phyloP scores from a whole-genome alignment of 2,888 invertebrate species.

The Polylopha cassiicola region DNA sequence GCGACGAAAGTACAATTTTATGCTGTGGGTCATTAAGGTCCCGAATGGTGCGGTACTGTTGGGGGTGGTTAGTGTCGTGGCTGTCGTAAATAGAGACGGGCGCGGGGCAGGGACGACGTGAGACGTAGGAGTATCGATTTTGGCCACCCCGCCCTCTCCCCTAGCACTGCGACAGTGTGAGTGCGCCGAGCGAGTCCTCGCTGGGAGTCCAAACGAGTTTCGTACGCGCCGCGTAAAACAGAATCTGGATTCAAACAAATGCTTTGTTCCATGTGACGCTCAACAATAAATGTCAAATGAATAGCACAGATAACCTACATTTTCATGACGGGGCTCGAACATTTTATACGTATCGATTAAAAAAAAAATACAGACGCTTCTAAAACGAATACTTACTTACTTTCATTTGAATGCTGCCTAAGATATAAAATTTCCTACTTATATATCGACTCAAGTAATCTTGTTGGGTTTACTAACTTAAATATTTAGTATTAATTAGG shows the following conservation, averaged over 20 bases:
- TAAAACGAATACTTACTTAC: no score
- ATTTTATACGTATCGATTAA: no score
- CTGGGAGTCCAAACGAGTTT: slow-evolving; percentile 46
- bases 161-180: slow-evolving; percentile 69
- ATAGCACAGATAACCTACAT: slow-evolving; percentile 31
- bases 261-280: slow-evolving; percentile 48
- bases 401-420: no score
- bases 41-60: slow-evolving; percentile 63
- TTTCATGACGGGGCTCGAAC: slow-evolving; percentile 22
- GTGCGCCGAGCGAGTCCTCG: slow-evolving; percentile 61
- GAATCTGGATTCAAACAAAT: slow-evolving; percentile 57
- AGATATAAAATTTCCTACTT: no score
- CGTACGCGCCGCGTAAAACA: slow-evolving; percentile 43
- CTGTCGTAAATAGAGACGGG: slow-evolving; percentile 48
- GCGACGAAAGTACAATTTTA: slow-evolving; percentile 55
- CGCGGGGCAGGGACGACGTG: slow-evolving; percentile 56
- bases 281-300: slow-evolving; percentile 39
- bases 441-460: no score
- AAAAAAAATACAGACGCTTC: no score
- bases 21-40: slow-evolving; percentile 59
- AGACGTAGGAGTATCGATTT: slow-evolving; percentile 75
- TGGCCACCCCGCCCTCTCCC: slow-evolving; percentile 70
- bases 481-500: no score
- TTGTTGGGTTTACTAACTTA: no score
- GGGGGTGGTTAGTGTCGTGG: slow-evolving; percentile 70